Percentiles rank a stretch among this genome's conserved stretches.
These are phyloP conservation scores for Phalanger gymnotis DNA, from an alignment of 2,797 vertebrate species.

Conservation along the genomic window DNA sequence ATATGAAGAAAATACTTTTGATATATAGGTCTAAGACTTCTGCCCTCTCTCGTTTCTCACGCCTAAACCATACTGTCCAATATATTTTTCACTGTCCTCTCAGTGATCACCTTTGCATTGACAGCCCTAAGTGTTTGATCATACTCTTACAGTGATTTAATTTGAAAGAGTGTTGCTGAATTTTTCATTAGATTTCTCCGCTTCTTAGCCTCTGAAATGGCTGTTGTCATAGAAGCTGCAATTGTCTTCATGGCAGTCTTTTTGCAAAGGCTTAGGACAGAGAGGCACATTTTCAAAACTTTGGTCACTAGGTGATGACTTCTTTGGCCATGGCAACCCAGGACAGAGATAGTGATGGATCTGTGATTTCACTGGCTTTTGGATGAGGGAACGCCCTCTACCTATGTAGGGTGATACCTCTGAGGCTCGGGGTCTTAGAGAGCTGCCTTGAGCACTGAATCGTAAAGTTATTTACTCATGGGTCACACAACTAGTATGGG, in stretches of 20 bases:
- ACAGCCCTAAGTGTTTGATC: not conserved
- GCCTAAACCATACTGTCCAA: not conserved
- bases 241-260: not conserved
- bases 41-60: not conserved
- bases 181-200: not conserved
- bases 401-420: not conserved
- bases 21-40: not conserved
- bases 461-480: not conserved
- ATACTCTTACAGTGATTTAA: not conserved
- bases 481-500: not conserved
- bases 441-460: not conserved
- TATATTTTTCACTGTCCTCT: not conserved
- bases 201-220: not conserved
- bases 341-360: not conserved
- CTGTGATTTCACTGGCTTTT: not conserved
- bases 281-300: not conserved
- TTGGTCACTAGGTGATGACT: not conserved
- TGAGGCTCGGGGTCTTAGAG: not conserved
- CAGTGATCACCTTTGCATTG: not conserved
- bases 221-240: not conserved
- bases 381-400: not conserved
- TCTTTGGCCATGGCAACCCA: not conserved
- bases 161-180: not conserved
- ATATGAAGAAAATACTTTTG: not conserved
- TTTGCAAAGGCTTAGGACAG: not conserved